These are phyloP conservation scores for Eurypyga helias DNA, from an alignment of 2,113 vertebrate genomes.

Conservation along the genomic window DNA sequence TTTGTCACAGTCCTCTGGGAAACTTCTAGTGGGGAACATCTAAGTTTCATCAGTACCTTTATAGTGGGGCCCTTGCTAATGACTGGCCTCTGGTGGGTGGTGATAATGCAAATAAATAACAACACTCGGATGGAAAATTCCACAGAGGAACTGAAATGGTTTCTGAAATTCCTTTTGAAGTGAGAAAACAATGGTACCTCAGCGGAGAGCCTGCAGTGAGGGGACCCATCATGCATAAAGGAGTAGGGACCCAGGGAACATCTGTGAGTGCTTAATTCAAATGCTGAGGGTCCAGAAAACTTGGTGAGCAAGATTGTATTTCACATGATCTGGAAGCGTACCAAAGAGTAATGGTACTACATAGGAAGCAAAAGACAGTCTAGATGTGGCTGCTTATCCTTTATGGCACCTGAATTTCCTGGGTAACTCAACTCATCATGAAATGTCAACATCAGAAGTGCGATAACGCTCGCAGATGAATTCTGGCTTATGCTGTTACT, in stretches of 20 bases:
- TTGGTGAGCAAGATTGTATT: background rate
- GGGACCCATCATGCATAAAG: background rate
- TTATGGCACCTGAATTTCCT: constrained; percentile 31
- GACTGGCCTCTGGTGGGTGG: background rate
- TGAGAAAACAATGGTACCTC: constrained; percentile 1
- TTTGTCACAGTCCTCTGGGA: background rate
- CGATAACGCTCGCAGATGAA: background rate
- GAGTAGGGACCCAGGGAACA: background rate
- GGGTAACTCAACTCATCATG: background rate
- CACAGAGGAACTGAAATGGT: background rate
- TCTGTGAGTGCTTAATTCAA: constrained; percentile 37
- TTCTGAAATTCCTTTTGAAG: constrained; percentile 19
- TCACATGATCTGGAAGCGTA: constrained; percentile 12
- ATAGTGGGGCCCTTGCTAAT: background rate
- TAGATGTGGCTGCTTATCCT: background rate
- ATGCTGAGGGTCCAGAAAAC: background rate
- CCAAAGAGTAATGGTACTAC: constrained; percentile 8
- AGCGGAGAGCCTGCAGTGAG: background rate
- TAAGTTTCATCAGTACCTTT: background rate
- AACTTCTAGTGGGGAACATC: background rate
- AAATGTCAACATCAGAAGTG: constrained; percentile 9
- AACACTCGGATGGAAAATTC: constrained; percentile 10
- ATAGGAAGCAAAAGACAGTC: background rate
- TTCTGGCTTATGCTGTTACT: background rate
- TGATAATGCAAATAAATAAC: constrained; percentile 34